These are phyloP conservation scores for Tauraco erythrolophus DNA, from an alignment of 2,113 vertebrate species.

Conservation along the genomic window DNA sequence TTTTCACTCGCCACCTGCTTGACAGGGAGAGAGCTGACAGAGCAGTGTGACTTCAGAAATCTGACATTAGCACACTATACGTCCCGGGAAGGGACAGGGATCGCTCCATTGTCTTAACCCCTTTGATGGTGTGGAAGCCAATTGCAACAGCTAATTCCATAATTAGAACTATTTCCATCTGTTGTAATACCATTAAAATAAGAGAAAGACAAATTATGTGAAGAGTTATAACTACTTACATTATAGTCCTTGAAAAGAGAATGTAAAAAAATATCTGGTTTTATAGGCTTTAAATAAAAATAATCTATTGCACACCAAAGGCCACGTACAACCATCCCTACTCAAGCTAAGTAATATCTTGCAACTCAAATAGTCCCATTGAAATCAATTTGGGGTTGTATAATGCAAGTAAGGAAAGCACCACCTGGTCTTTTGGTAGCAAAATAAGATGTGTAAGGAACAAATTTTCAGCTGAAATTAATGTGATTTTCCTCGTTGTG, in stretches of 20 bases:
- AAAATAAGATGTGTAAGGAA: not conserved
- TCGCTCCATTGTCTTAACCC: not conserved
- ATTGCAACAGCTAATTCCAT: not conserved
- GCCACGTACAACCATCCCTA: not conserved
- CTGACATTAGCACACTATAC: conserved; percentile 54
- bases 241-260: not conserved
- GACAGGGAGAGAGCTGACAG: conserved; percentile 62
- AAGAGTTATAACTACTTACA: not conserved
- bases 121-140: not conserved
- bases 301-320: not conserved
- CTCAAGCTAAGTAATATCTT: not conserved
- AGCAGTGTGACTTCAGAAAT: conserved; percentile 29
- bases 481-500: not conserved
- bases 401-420: not conserved
- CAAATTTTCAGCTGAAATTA: not conserved
- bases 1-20: conserved; percentile 66
- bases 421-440: not conserved
- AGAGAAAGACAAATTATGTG: not conserved
- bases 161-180: not conserved
- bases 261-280: not conserved
- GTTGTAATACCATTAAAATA: not conserved
- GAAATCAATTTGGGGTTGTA: conserved; percentile 50
- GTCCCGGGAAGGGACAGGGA: conserved; percentile 19
- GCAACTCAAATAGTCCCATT: conserved; percentile 24
- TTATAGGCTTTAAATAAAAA: not conserved